A percentile compares a stretch with the other conserved stretches of the same genome.
These are phyloP conservation scores for Alosa sapidissima DNA, from an alignment of 2,797 vertebrate genomes.

Conservation along the genomic window DNA sequence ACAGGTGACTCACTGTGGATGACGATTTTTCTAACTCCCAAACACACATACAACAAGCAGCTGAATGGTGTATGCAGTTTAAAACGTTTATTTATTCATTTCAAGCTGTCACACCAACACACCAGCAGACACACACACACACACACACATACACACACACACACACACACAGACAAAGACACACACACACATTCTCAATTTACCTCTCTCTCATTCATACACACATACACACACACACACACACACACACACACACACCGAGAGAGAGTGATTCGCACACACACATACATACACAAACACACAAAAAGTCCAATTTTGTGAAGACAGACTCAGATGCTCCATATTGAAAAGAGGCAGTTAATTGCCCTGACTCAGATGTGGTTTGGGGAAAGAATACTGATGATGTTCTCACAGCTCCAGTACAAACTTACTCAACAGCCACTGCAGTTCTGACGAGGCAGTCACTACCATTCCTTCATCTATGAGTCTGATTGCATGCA, in stretches of 20 bases:
- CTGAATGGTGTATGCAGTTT: neutral
- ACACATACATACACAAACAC: constrained; percentile 31
- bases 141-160: neutral
- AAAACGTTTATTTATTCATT: neutral
- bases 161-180: neutral
- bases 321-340: constrained; percentile 50
- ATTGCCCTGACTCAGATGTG: constrained; percentile 57
- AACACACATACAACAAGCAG: neutral
- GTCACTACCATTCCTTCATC: neutral
- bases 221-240: neutral
- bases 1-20: neutral
- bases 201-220: neutral
- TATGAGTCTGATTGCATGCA: constrained; percentile 41
- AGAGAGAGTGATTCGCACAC: neutral
- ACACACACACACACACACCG: neutral
- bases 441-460: neutral
- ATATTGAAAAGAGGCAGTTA: constrained; percentile 57
- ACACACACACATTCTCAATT: neutral
- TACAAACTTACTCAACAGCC: neutral
- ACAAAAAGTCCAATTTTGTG: constrained; percentile 42
- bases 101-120: neutral
- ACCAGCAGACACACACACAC: constrained; percentile 24
- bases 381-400: constrained; percentile 47
- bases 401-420: constrained; percentile 48
- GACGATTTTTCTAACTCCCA: neutral